phyloP scores from a whole-genome alignment of 1,140 invertebrate genomes.

The Temnothorax nylanderi region DNA sequence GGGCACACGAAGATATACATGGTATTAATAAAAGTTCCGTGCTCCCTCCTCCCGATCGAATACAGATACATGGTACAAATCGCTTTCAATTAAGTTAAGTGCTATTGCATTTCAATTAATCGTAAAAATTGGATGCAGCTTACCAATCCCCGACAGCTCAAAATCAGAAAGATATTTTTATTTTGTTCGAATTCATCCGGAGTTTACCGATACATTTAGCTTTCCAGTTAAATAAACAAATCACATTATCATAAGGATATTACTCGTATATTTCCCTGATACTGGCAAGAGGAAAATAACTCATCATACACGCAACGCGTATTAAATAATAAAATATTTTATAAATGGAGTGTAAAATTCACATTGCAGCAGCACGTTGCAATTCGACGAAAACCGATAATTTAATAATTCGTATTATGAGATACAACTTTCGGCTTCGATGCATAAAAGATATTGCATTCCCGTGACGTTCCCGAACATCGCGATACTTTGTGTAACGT shows the following conservation, averaged over 20 bases:
- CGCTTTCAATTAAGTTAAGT: neutral
- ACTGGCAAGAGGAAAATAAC: neutral
- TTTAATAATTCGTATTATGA: constrained; percentile 38
- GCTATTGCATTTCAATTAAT: neutral
- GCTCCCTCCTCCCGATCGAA: neutral
- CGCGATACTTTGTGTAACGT: constrained; percentile 38
- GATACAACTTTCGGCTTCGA: neutral
- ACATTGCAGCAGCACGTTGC: no score
- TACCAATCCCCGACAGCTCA: neutral
- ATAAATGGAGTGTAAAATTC: constrained; percentile 21
- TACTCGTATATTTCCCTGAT: neutral
- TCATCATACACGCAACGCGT: no score
- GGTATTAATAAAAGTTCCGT: neutral
- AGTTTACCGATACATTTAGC: neutral
- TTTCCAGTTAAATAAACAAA: constrained; percentile 43
- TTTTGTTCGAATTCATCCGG: neutral
- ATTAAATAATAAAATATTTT: constrained; percentile 39
- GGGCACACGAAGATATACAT: neutral
- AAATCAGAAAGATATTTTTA: constrained; percentile 17
- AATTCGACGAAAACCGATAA: neutral
- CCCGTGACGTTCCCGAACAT: neutral
- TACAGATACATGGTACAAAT: neutral
- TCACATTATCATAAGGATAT: constrained; percentile 15
- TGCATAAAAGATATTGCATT: constrained; percentile 29
- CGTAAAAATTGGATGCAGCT: neutral